Evolutionary conservation across 2,888 invertebrate genomes (phyloP).

Genomic region (Euspilapteryx auroguttella): DNA sequence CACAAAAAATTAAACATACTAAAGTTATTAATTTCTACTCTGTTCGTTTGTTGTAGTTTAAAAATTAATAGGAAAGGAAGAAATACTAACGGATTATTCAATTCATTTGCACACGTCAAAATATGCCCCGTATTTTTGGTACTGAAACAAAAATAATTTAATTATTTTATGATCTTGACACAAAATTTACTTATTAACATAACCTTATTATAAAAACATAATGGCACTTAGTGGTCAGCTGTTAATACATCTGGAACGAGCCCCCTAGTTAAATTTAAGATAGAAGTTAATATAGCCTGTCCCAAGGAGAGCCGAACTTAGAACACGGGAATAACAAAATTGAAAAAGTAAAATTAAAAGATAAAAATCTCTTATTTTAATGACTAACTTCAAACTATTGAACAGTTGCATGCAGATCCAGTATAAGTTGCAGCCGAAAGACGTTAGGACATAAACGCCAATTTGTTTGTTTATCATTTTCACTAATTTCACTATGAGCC

Average conservation of each 20-base stretch:
- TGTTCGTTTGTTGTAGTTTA: background rate
- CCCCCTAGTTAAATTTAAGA: too few relatives aligned
- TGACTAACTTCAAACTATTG: slow-evolving; percentile 62
- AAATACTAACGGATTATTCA: background rate
- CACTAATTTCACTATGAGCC: slow-evolving; percentile 58
- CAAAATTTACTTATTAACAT: background rate
- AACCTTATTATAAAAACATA: background rate
- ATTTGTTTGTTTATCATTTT: slow-evolving; percentile 59
- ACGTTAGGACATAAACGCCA: slow-evolving; percentile 61
- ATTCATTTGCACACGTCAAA: slow-evolving; percentile 11
- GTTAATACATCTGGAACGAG: too few relatives aligned
- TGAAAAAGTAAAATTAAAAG: too few relatives aligned
- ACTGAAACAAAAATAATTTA: slow-evolving; percentile 12
- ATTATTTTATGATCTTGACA: background rate
- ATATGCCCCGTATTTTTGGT: slow-evolving; percentile 18
- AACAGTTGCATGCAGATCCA: slow-evolving; percentile 72
- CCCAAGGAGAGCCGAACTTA: too few relatives aligned
- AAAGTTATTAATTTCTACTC: too few relatives aligned
- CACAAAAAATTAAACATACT: too few relatives aligned
- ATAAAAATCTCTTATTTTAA: background rate
- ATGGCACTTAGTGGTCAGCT: too few relatives aligned
- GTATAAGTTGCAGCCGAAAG: slow-evolving; percentile 67
- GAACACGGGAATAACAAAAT: too few relatives aligned
- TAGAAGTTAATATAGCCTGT: too few relatives aligned
- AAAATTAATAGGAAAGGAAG: background rate